Percentiles rank a stretch among this genome's conserved stretches.
Conservation (phyloP, 2,888 invertebrate genomes). For the Iselma pallidipennis region DNA sequence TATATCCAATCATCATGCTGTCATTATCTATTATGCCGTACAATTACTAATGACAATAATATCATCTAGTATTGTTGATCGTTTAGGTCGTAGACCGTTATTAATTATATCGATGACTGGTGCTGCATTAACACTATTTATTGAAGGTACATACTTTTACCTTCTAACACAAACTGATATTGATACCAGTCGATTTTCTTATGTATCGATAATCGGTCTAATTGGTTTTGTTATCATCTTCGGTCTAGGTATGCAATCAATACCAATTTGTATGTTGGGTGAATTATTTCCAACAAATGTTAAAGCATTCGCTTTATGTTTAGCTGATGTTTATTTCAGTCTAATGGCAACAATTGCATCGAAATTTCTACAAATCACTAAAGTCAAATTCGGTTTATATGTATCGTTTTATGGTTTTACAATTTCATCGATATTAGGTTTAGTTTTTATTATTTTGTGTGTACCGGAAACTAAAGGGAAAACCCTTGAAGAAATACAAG, state of each 20-base stretch:
- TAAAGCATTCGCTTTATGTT: slow-evolving; percentile 60
- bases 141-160: slow-evolving; percentile 56
- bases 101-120: slow-evolving; percentile 53
- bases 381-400: slow-evolving; percentile 45
- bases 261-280: slow-evolving; percentile 58
- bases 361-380: slow-evolving; percentile 50
- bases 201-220: slow-evolving; percentile 56
- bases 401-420: slow-evolving; percentile 46
- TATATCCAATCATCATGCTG: slow-evolving; percentile 2
- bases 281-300: slow-evolving; percentile 61
- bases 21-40: slow-evolving; percentile 50
- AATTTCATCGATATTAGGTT: neutral
- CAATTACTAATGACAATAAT: slow-evolving; percentile 51
- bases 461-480: too few relatives aligned
- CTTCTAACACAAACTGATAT: slow-evolving; percentile 48
- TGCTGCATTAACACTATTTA: slow-evolving; percentile 50
- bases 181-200: slow-evolving; percentile 48
- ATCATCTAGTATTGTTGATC: neutral
- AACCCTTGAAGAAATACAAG: too few relatives aligned
- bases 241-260: slow-evolving; percentile 57
- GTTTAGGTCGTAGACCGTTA: slow-evolving; percentile 31
- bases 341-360: slow-evolving; percentile 55
- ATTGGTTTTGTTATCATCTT: slow-evolving; percentile 57
- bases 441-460: too few relatives aligned
- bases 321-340: slow-evolving; percentile 59